Conservation (phyloP, 2,888 invertebrate species). For the Drosophila glabriapex region DNA sequence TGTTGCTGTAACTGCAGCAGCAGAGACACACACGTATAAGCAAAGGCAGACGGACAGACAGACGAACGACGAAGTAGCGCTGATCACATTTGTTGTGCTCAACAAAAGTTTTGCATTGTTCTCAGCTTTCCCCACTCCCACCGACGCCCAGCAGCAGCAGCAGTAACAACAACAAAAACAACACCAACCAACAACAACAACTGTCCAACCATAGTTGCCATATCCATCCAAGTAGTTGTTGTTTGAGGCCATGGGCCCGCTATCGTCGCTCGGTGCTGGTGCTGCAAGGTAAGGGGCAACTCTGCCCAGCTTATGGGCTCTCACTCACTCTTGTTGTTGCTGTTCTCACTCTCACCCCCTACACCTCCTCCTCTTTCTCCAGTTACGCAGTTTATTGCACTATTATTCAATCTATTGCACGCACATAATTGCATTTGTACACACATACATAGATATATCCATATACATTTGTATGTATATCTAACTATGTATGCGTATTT, state of each 20-base stretch:
- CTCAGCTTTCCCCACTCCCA: conserved; percentile 44
- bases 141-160: conserved; percentile 53
- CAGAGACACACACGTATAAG: conserved; percentile 8
- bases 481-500: conserved; percentile 11
- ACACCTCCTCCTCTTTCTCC: not conserved
- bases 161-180: conserved; percentile 18
- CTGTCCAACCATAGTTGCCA: conserved; percentile 33
- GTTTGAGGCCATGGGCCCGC: conserved; percentile 46
- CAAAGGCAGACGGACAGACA: conserved; percentile 5
- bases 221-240: conserved; percentile 36
- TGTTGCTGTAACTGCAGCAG: conserved; percentile 46
- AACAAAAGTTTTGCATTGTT: conserved; percentile 68
- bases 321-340: conserved; percentile 24
- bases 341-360: conserved; percentile 24
- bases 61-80: conserved; percentile 26
- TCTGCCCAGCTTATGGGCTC: conserved; percentile 30
- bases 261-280: conserved; percentile 34
- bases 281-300: conserved; percentile 61
- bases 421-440: conserved; percentile 23
- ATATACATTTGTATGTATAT: not conserved
- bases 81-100: conserved; percentile 50
- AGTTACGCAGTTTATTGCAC: conserved; percentile 55
- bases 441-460: conserved; percentile 1
- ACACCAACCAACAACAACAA: conserved; percentile 19
- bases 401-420: conserved; percentile 44